These are phyloP conservation scores for Ctenomys sociabilis DNA, from an alignment of 2,113 vertebrate genomes.

Conservation along the genomic window DNA sequence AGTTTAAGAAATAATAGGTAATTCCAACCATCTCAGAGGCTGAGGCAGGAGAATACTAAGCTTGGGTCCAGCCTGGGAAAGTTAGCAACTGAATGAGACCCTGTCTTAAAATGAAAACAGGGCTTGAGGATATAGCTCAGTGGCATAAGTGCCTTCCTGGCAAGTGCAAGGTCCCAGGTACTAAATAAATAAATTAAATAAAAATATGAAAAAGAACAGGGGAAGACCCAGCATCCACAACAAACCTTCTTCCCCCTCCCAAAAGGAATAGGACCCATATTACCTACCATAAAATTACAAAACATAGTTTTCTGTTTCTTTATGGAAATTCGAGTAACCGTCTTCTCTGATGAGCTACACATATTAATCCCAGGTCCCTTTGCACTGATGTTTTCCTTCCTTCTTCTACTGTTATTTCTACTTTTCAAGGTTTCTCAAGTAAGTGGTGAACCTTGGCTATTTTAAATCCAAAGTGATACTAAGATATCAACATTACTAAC, in stretches of 20 bases:
- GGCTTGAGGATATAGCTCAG: too few relatives aligned
- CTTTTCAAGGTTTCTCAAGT: slow-evolving; percentile 29
- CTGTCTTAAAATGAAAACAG: background rate
- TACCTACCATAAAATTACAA: background rate
- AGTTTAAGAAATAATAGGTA: background rate
- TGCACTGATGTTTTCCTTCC: background rate
- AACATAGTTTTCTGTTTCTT: slow-evolving; percentile 38
- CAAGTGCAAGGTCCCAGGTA: too few relatives aligned
- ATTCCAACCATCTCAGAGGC: background rate
- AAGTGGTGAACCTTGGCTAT: background rate
- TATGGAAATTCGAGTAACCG: background rate
- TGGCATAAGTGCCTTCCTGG: too few relatives aligned
- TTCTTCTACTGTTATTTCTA: slow-evolving; percentile 43
- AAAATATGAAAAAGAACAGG: background rate
- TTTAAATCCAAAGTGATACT: slow-evolving; percentile 35
- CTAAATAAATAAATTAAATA: background rate
- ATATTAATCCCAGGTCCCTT: background rate
- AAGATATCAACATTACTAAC: background rate
- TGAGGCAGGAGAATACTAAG: background rate
- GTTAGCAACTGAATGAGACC: background rate
- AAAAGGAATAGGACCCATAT: background rate
- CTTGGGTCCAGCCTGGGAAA: background rate
- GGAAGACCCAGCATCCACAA: background rate
- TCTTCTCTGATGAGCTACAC: background rate
- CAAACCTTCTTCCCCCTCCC: background rate